phyloP scores from a whole-genome alignment of 1,140 invertebrate species.

The Eumeta japonica region DNA sequence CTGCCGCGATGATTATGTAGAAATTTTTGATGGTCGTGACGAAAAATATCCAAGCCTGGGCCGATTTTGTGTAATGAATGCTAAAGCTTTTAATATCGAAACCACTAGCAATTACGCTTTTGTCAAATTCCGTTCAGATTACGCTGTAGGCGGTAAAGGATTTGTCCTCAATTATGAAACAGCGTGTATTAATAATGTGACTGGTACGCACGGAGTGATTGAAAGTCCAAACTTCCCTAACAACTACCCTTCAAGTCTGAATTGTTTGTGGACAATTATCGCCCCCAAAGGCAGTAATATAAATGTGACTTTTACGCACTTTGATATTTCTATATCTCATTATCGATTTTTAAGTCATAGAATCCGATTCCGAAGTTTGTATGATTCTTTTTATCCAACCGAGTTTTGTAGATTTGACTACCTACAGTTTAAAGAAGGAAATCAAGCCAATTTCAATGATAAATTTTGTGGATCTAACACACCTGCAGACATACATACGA shows the following conservation, averaged over 20 bases:
- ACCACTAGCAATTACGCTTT: conserved; percentile 63
- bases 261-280: conserved; percentile 76
- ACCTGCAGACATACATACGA: conserved; percentile 65
- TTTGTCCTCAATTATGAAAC: conserved; percentile 68
- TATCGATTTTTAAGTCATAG: neutral
- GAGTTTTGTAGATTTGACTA: conserved; percentile 24
- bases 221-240: conserved; percentile 76
- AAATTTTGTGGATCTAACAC: conserved; percentile 66
- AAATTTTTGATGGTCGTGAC: conserved; percentile 62
- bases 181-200: conserved; percentile 64
- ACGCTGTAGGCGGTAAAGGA: conserved; percentile 61
- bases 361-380: conserved; percentile 1
- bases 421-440: conserved; percentile 36
- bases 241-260: conserved; percentile 57
- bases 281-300: conserved; percentile 71
- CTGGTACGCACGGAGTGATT: conserved; percentile 67
- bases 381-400: conserved; percentile 22
- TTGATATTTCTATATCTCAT: conserved; percentile 56
- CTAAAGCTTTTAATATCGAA: conserved; percentile 41
- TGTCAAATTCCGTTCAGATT: conserved; percentile 68
- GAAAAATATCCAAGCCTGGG: conserved; percentile 49
- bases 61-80: conserved; percentile 55
- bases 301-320: conserved; percentile 71
- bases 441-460: conserved; percentile 21
- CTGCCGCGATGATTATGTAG: conserved; percentile 70